These are phyloP conservation scores for Hydractinia echinata DNA, from an alignment of 30 jellyfish, hydroid and myxozoan species.

Conservation along the genomic window DNA sequence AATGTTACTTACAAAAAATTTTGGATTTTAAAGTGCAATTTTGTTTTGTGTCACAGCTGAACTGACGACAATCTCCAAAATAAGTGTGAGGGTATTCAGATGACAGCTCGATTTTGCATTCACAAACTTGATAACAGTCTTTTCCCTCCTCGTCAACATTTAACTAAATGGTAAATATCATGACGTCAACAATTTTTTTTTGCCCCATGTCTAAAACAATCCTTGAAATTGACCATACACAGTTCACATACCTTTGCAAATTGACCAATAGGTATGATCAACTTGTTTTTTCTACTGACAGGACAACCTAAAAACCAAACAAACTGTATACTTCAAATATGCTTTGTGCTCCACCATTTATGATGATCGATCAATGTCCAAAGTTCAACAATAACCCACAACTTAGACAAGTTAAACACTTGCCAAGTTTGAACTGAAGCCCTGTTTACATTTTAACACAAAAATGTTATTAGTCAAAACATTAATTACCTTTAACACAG, in stretches of 20 bases:
- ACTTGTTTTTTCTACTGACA: constrained; percentile 30
- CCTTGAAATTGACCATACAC: neutral
- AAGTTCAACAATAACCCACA: too few species aligned
- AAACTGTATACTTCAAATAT: neutral
- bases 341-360: neutral
- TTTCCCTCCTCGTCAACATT: constrained; percentile 22
- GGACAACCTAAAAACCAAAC: constrained; percentile 31
- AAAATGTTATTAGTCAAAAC: neutral
- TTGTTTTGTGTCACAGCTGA: constrained; percentile 36
- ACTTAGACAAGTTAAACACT: too few species aligned
- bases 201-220: too few species aligned
- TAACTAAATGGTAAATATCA: constrained; percentile 4
- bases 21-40: constrained; percentile 16
- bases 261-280: constrained; percentile 33
- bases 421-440: too few species aligned
- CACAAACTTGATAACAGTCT: constrained; percentile 43
- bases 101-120: constrained; percentile 8
- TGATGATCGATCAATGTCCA: too few species aligned
- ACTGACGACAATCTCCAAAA: constrained; percentile 35
- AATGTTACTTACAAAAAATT: constrained; percentile 24
- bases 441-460: too few species aligned
- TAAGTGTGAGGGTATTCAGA: constrained; percentile 3
- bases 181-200: too few species aligned
- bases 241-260: constrained; percentile 21
- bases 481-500: constrained; percentile 22